These are phyloP conservation scores for Lates japonicus DNA, from an alignment of 2,797 vertebrate species.

Conservation along the genomic window DNA sequence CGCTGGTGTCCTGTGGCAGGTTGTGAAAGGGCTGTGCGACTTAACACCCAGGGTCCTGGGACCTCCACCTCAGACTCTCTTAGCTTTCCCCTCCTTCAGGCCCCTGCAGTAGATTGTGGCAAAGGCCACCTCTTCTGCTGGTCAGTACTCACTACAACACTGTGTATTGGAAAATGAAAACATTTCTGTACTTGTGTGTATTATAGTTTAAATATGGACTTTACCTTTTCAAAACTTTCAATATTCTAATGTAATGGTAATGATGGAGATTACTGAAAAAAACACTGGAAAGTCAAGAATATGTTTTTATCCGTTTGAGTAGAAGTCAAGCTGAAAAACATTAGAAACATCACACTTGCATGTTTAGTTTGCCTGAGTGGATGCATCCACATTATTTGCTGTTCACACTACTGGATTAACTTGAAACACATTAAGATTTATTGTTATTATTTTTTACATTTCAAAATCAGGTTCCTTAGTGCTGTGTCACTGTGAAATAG, in stretches of 20 bases:
- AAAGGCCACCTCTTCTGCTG: constrained; percentile 99
- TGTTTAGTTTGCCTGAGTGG: neutral
- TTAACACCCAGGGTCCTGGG: constrained; percentile 92
- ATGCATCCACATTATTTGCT: neutral
- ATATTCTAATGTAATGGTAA: neutral
- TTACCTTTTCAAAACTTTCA: neutral
- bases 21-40: constrained; percentile 96
- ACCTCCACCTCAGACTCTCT: constrained; percentile 89
- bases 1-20: constrained; percentile 97
- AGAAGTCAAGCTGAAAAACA: neutral
- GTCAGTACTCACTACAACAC: constrained; percentile 78
- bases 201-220: neutral
- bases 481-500: neutral
- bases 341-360: neutral
- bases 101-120: constrained; percentile 98
- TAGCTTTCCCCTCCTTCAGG: constrained; percentile 93
- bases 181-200: neutral
- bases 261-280: neutral
- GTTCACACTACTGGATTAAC: neutral
- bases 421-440: neutral
- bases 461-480: neutral
- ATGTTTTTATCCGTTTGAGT: neutral
- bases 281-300: neutral
- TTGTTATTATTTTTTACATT: neutral
- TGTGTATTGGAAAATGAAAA: neutral